These are phyloP conservation scores for Paracanthobrama guichenoti DNA, from an alignment of 2,113 vertebrate species.

Conservation along the genomic window DNA sequence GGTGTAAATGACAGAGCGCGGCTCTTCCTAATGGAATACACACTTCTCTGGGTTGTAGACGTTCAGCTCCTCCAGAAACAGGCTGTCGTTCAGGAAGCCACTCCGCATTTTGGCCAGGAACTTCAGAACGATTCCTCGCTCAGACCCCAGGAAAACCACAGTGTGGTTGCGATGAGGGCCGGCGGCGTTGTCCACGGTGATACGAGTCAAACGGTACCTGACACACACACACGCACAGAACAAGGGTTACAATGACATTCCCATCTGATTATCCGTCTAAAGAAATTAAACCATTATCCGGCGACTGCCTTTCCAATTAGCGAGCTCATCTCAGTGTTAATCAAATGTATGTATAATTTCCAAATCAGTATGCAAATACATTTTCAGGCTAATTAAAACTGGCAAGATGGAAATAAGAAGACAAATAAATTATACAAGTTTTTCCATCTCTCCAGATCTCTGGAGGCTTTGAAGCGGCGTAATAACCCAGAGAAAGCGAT, in stretches of 20 bases:
- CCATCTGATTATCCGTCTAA: slow-evolving; percentile 13
- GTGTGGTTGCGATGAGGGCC: slow-evolving; percentile 92
- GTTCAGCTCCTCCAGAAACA: slow-evolving; percentile 96
- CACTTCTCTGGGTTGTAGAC: slow-evolving; percentile 97
- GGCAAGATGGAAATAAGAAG: slow-evolving; percentile 41
- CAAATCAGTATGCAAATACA: slow-evolving; percentile 56
- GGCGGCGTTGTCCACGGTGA: slow-evolving; percentile 88
- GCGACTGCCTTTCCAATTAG: slow-evolving; percentile 48
- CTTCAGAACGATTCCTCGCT: slow-evolving; percentile 96
- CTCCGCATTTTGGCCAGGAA: slow-evolving; percentile 91
- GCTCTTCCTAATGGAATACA: slow-evolving; percentile 71
- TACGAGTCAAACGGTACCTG: slow-evolving; percentile 96
- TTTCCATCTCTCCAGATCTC: slow-evolving; percentile 40
- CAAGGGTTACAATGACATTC: slow-evolving; percentile 32
- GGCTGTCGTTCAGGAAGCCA: slow-evolving; percentile 92
- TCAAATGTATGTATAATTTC: slow-evolving; percentile 51
- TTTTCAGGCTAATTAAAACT: slow-evolving; percentile 51
- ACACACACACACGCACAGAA: not conserved
- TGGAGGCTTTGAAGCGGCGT: slow-evolving; percentile 28
- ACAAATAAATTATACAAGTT: slow-evolving; percentile 30
- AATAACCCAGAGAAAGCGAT: not conserved
- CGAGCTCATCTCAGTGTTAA: slow-evolving; percentile 48
- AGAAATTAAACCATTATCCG: slow-evolving; percentile 49
- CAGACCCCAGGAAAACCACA: slow-evolving; percentile 95
- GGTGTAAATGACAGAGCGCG: slow-evolving; percentile 75